A percentile compares a stretch with the other conserved stretches of the same genome.
These are phyloP conservation scores for Muraenolepis orangiensis DNA, from an alignment of 2,797 vertebrate genomes.

Conservation along the genomic window DNA sequence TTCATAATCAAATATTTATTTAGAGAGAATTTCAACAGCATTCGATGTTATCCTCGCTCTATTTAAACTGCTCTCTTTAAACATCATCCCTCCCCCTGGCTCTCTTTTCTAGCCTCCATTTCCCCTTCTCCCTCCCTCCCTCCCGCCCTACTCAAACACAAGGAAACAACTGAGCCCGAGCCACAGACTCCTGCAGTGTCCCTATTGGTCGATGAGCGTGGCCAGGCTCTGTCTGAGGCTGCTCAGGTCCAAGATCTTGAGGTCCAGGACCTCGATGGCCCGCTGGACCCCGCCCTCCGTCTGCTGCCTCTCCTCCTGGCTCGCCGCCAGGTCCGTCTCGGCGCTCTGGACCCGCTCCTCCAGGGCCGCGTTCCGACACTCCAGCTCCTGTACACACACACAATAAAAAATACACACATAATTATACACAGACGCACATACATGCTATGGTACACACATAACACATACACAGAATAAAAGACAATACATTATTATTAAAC, in stretches of 20 bases:
- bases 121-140: no score
- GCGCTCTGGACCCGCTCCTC: constrained; percentile 77
- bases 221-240: constrained; percentile 86
- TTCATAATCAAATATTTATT: not conserved
- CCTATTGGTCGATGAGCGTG: constrained; percentile 81
- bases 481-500: not conserved
- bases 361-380: constrained; percentile 80
- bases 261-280: constrained; percentile 82
- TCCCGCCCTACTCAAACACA: not conserved
- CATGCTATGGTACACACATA: not conserved
- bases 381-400: constrained; percentile 70
- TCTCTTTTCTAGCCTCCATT: no score
- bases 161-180: not conserved
- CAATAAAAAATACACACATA: not conserved
- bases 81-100: not conserved
- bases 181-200: not conserved
- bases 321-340: constrained; percentile 78
- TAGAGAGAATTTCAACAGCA: not conserved
- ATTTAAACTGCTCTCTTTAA: not conserved
- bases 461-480: not conserved
- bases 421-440: not conserved
- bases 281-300: constrained; percentile 76
- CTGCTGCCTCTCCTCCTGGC: constrained; percentile 71
- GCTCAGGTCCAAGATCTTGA: constrained; percentile 87
- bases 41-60: no score